Base-by-base conservation (phyloP, 2,113 vertebrate species). In the Pollimyrus isidori region DNA sequence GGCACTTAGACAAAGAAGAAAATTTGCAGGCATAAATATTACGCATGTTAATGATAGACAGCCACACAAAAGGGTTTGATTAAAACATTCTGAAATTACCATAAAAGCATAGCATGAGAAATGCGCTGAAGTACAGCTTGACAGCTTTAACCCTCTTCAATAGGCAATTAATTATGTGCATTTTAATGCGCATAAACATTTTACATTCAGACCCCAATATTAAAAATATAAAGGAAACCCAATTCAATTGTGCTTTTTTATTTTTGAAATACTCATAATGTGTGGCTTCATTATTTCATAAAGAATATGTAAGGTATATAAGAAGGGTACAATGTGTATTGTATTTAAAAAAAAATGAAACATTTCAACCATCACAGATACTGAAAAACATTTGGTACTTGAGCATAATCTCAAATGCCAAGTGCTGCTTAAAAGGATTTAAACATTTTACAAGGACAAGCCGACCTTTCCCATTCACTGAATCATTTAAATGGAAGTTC, bases 401-500 rank as follows among this genome's bases (percentile, higher is more conserved):
- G 19, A 82, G 76, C 42, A 82, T 23, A 45, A 45, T 82, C 76
- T 82, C 76, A 82, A 82, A 82, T 82, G 76, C 39, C 76, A 82
- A 82, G 76, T 42, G 35, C 76, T 45, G 76, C 42, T 82, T 82
- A 42, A 82, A 82, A 82, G 42, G 76, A 45, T 82, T 82, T 82
- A 82, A 82, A 82, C 30, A 42, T 42, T 42, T 42, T 82, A 21
- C 35, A 19, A 82, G 15, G 76, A 80, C 73, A 65, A 11, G 58
- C n/a, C 7, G 76, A 82, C 76, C 76, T 82, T 82, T 45, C 76
- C 21, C 30, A 2, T 42, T 82, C 76, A 45, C 39, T 45, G 17
- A 82, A 82, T 82, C 76, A 82, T 82, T 82, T 45, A 82, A 82
- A 82, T 82, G 76, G 76, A 39, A 82, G 35, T 82, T 45, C 42